Percentiles rank a stretch among this genome's conserved stretches.
These are phyloP conservation scores for Muraenolepis orangiensis DNA, from an alignment of 2,797 vertebrate species.

Conservation along the genomic window DNA sequence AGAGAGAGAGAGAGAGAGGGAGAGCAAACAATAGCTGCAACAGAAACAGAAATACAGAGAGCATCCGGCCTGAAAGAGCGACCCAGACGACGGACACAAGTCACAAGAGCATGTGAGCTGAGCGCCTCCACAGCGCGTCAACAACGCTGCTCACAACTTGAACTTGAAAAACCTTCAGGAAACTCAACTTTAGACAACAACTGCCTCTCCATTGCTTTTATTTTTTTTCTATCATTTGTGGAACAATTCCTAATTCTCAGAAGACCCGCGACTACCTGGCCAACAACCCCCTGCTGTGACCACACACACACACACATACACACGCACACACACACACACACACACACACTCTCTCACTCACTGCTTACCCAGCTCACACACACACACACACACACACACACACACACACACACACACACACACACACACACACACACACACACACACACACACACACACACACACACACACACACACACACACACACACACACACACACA, in stretches of 20 bases:
- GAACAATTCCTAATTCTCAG: neutral
- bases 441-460: constrained; percentile 16
- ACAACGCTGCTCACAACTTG: neutral
- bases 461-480: neutral
- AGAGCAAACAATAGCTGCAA: neutral
- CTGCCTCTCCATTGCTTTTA: too few species aligned
- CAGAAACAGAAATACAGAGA: neutral
- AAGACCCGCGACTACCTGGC: neutral
- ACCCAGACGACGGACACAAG: too few species aligned
- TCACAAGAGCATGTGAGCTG: too few species aligned
- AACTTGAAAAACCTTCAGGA: too few species aligned
- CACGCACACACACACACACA: neutral
- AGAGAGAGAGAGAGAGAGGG: neutral
- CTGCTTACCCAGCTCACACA: neutral
- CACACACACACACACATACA: neutral
- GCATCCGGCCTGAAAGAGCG: too few species aligned
- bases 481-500: neutral
- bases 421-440: constrained; percentile 6
- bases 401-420: constrained; percentile 2
- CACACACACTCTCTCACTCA: constrained; percentile 4
- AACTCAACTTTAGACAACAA: too few species aligned
- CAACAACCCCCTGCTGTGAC: neutral
- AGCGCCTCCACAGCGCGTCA: too few species aligned
- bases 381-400: constrained; percentile 4
- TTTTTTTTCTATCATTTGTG: too few species aligned